Evolutionary conservation across 2,797 vertebrate species (phyloP).

Genomic region (Australoheros facetus): DNA sequence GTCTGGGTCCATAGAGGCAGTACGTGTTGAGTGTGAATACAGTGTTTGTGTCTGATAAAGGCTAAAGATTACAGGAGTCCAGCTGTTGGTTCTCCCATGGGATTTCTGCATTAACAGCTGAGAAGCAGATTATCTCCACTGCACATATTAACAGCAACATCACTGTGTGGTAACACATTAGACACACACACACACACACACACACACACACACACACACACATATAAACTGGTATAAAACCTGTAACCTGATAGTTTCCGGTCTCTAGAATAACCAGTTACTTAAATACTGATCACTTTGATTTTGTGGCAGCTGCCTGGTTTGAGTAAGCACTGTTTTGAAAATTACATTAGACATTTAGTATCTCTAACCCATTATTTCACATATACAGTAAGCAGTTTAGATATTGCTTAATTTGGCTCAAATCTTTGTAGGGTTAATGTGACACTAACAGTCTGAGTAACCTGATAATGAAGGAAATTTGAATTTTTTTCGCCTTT

Average conservation of each 20-base stretch:
- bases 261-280: neutral
- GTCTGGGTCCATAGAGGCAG: neutral
- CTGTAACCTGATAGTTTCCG: neutral
- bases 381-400: neutral
- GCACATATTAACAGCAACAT: constrained; percentile 22
- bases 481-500: neutral
- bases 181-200: neutral
- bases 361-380: neutral
- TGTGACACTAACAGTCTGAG: neutral
- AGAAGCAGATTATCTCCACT: constrained; percentile 49
- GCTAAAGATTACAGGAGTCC: constrained; percentile 52
- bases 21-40: neutral
- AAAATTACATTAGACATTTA: neutral
- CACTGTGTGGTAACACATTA: neutral
- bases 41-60: constrained; percentile 29
- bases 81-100: constrained; percentile 63
- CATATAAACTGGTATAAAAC: neutral
- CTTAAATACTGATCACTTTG: neutral
- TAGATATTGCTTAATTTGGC: neutral
- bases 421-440: neutral
- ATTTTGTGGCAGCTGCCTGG: neutral
- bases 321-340: neutral
- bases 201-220: too few relatives aligned
- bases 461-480: constrained; percentile 21
- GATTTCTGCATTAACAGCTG: constrained; percentile 36